Conservation (phyloP, 2,797 vertebrate genomes). For the Enteromius radiatus region DNA sequence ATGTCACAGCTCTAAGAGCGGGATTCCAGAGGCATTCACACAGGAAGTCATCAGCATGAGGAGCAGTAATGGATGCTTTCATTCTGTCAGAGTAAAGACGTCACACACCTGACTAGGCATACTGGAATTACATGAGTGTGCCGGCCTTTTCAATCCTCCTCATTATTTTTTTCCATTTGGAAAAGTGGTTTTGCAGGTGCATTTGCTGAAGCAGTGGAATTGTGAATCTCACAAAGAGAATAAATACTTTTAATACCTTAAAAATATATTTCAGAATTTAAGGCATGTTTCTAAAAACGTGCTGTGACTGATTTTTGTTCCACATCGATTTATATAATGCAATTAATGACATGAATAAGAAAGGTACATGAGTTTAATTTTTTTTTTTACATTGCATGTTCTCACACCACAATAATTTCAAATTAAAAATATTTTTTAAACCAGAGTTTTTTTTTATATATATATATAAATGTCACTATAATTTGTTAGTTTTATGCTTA, state of each 20-base stretch:
- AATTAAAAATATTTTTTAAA: neutral
- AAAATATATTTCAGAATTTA: neutral
- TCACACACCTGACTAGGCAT: neutral
- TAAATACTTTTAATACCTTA: neutral
- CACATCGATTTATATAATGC: neutral
- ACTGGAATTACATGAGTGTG: neutral
- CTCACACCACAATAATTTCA: neutral
- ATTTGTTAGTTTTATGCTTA: neutral
- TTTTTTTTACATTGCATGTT: neutral
- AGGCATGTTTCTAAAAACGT: neutral
- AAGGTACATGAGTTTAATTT: neutral
- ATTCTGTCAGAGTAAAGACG: neutral
- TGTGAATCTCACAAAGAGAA: neutral
- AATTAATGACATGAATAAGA: neutral
- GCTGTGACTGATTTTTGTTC: neutral
- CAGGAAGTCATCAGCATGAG: neutral
- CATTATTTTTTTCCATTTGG: neutral
- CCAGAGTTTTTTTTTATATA: neutral
- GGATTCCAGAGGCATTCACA: neutral
- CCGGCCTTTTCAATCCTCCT: neutral
- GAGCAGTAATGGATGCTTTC: conserved; percentile 15
- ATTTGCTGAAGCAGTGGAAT: neutral
- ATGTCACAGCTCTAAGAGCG: neutral
- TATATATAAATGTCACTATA: neutral
- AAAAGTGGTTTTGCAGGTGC: neutral